Evolutionary conservation across 2,888 invertebrate genomes (phyloP), one percentile per base, ranked within the genome.

Genomic region (Agrochola lychnidis): DNA sequence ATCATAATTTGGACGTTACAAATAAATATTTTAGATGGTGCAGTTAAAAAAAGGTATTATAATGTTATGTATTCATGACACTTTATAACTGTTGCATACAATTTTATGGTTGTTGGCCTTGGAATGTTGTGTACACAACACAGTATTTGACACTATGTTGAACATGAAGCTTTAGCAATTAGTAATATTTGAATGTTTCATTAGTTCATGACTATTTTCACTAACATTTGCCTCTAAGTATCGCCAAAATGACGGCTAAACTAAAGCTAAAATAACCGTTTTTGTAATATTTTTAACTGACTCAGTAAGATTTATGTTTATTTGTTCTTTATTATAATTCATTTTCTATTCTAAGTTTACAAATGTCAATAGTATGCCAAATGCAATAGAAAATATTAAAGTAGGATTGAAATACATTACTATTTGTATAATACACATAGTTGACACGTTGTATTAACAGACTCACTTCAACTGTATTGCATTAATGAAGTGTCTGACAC

Each of bases 1-100:
- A 79, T 79, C 53, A 71, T 71, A 36, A 71, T 57, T 69, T 53
- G 14, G 53, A 69, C 53, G 4, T 40, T 53, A 59, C 16, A 59
- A 25, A 64, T 61, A 62, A 56, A 56, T 74, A 63, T 64, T 63
- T 36, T 40, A 48, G 51, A 69, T 80, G 62, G 56, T 51, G 1
- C 67, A n/a, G 5, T 66, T 63, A 56, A n/a, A 48, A 12, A 62
- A 82, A 48, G 62, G 30, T 71, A 56, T 56, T 45, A 36, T 36
- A 36, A 25, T 70, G 25, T 69, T 61, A 56, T 36, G 30, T 70
- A 67, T 64, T 36, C 4, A 57, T 78, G 62, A 48, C 57, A 56
- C 10, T 78, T 66, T 25, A 59, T 73, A 56, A 30, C 25, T 62
- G 51, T 25, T 22, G 7, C 22, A 56, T 42, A 81, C 10, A 36